These are phyloP conservation scores for Hipposideros armiger DNA, from an alignment of 2,113 vertebrate species.

Conservation along the genomic window DNA sequence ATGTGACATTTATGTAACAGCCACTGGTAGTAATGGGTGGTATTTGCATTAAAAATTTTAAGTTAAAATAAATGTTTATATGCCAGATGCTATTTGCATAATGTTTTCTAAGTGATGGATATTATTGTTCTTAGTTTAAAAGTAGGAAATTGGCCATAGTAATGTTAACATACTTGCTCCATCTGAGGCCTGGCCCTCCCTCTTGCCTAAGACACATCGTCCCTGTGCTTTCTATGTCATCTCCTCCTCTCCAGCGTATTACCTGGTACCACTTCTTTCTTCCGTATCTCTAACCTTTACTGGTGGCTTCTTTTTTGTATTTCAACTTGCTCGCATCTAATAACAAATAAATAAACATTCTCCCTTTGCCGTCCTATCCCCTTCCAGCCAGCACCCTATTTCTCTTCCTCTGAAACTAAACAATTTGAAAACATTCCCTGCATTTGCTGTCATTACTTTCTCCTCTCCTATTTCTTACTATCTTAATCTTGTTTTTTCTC, in stretches of 20 bases:
- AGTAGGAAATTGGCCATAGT: not conserved
- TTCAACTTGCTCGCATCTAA: not conserved
- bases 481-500: not conserved
- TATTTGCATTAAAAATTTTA: not conserved
- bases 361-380: not conserved
- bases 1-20: not conserved
- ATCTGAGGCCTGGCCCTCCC: not conserved
- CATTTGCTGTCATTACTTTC: not conserved
- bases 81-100: not conserved
- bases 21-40: not conserved
- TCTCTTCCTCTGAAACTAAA: not conserved
- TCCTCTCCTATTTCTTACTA: not conserved
- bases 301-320: not conserved
- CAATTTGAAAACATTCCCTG: not conserved
- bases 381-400: too few species aligned
- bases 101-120: not conserved
- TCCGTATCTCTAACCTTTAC: not conserved
- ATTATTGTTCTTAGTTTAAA: not conserved
- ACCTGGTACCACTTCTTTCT: not conserved
- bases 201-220: not conserved
- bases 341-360: not conserved
- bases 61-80: not conserved
- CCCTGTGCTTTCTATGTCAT: not conserved
- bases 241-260: not conserved
- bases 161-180: not conserved